A percentile compares a stretch with the other conserved stretches of the same genome.
Conservation (phyloP, 2,888 invertebrate genomes). For the Aphelenchoides bicaudatus region DNA sequence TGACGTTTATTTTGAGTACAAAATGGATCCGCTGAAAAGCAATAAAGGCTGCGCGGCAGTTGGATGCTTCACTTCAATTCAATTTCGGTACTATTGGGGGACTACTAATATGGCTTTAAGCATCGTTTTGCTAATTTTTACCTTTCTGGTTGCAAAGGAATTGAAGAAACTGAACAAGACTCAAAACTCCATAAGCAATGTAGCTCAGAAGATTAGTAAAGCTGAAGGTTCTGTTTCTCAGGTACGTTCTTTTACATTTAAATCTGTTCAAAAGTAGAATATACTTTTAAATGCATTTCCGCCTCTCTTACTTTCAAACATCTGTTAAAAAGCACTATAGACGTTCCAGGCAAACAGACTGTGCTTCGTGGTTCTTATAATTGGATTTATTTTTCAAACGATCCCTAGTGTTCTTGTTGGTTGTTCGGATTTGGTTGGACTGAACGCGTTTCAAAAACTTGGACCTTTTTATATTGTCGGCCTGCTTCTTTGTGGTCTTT, state of each 20-base stretch:
- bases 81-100: background rate
- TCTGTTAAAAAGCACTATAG: too few relatives aligned
- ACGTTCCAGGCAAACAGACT: slow-evolving; percentile 5
- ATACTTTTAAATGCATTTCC: too few relatives aligned
- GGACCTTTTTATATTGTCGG: slow-evolving; percentile 10
- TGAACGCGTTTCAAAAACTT: background rate
- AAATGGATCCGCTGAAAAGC: background rate
- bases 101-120: slow-evolving; percentile 4
- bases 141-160: too few relatives aligned
- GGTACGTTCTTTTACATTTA: too few relatives aligned
- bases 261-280: too few relatives aligned
- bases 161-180: too few relatives aligned
- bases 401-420: slow-evolving; percentile 2
- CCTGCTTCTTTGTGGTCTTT: background rate
- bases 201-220: too few relatives aligned
- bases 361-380: background rate
- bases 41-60: slow-evolving; percentile 4
- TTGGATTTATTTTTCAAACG: background rate
- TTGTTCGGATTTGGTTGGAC: background rate
- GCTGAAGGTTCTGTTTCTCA: too few relatives aligned
- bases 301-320: too few relatives aligned
- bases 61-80: background rate
- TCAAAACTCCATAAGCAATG: too few relatives aligned
- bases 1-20: background rate
- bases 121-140: too few relatives aligned